Conservation (phyloP, 2,888 invertebrate species). For the Himalopsyche japonica region DNA sequence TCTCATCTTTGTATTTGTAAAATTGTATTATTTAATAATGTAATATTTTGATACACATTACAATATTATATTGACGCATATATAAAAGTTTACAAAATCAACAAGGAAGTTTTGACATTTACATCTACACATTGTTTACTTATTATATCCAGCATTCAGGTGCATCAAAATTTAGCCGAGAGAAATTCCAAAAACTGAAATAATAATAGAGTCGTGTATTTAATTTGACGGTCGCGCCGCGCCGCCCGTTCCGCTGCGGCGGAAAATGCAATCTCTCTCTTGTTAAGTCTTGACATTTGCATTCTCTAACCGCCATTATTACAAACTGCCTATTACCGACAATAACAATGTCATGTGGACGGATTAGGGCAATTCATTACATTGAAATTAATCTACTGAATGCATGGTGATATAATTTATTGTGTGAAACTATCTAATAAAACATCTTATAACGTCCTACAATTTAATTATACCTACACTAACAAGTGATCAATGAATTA, state of each 20-base stretch:
- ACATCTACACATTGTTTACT: not conserved
- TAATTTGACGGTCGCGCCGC: not conserved
- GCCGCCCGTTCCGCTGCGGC: not conserved
- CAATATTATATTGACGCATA: too few species aligned
- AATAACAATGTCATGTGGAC: not conserved
- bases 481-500: too few species aligned
- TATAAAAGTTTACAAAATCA: too few species aligned
- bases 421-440: too few species aligned
- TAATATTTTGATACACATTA: too few species aligned
- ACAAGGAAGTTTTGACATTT: too few species aligned
- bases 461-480: too few species aligned
- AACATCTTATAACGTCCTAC: too few species aligned
- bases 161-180: not conserved
- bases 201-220: not conserved
- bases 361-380: not conserved
- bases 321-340: not conserved
- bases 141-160: not conserved
- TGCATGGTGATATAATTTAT: too few species aligned
- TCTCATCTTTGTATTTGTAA: too few species aligned
- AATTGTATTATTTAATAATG: too few species aligned
- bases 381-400: too few species aligned
- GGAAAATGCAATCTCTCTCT: not conserved
- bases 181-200: not conserved
- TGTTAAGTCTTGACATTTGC: not conserved
- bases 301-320: not conserved